Evolutionary conservation across 2,888 invertebrate genomes (phyloP).

Genomic region (Machimus rusticus): DNA sequence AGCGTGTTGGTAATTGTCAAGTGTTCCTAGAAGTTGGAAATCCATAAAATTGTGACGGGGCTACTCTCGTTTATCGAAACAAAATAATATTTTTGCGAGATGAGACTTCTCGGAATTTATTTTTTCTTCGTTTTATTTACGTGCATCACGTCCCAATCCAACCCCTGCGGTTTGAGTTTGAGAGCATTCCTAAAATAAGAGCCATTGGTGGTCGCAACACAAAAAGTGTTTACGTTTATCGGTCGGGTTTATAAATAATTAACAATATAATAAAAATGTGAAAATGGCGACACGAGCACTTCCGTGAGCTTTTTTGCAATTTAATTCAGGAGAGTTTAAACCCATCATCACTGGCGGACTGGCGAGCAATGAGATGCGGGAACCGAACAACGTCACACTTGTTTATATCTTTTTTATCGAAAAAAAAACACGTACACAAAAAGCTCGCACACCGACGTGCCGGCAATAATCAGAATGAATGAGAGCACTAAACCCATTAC

Average conservation of each 20-base stretch:
- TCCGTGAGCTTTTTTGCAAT: background rate
- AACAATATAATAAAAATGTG: background rate
- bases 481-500: conserved; percentile 25
- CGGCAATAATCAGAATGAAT: conserved; percentile 6
- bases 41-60: background rate
- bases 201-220: background rate
- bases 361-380: background rate
- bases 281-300: background rate
- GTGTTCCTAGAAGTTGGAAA: background rate
- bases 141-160: too few species aligned
- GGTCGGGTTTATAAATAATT: background rate
- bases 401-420: conserved; percentile 1
- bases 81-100: background rate
- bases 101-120: background rate
- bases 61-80: background rate
- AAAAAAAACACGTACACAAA: background rate
- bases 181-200: background rate
- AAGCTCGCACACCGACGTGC: background rate
- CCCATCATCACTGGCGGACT: background rate
- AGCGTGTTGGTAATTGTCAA: background rate
- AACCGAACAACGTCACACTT: background rate
- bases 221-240: background rate
- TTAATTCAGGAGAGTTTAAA: background rate
- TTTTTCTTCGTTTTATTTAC: background rate
- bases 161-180: background rate